Evolutionary conservation across 2,113 vertebrate species (phyloP).

Genomic region (Gasterosteus aculeatus): DNA sequence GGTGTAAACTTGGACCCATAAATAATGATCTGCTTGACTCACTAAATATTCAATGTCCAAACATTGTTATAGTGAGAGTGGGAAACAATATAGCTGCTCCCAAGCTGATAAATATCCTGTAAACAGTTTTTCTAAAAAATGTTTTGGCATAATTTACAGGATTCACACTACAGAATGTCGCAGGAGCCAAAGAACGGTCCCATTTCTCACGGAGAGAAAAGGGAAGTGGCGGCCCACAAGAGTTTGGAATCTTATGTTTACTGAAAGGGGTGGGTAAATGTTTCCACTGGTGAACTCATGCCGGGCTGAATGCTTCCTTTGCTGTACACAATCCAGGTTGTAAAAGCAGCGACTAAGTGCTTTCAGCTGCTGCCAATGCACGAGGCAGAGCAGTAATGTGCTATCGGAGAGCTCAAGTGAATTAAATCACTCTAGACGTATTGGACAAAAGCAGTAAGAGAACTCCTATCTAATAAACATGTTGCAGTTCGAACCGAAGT

Average conservation of each 20-base stretch:
- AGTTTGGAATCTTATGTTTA: conserved; percentile 64
- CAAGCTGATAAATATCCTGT: conserved; percentile 53
- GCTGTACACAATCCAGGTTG: conserved; percentile 55
- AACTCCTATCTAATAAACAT: conserved; percentile 8
- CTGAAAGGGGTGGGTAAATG: conserved; percentile 51
- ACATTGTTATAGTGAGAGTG: conserved; percentile 15
- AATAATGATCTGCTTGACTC: conserved; percentile 37
- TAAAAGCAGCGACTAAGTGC: conserved; percentile 48
- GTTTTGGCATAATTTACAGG: conserved; percentile 44
- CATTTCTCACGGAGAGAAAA: conserved; percentile 26
- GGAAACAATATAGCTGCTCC: conserved; percentile 48
- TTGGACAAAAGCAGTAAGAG: not conserved
- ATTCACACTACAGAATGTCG: conserved; percentile 35
- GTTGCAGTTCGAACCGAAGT: conserved; percentile 1
- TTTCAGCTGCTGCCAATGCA: conserved; percentile 37
- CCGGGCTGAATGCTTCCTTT: conserved; percentile 63
- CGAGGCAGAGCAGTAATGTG: conserved; percentile 36
- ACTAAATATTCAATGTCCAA: conserved; percentile 21
- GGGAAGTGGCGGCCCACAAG: conserved; percentile 16
- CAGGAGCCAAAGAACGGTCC: conserved; percentile 15
- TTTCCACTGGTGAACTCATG: conserved; percentile 71
- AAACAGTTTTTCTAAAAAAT: conserved; percentile 45
- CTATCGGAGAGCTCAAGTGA: not conserved
- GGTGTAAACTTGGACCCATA: conserved; percentile 47
- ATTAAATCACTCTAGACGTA: conserved; percentile 19